Base-by-base conservation (phyloP, 2,113 vertebrate genomes). In the Sardina pilchardus region DNA sequence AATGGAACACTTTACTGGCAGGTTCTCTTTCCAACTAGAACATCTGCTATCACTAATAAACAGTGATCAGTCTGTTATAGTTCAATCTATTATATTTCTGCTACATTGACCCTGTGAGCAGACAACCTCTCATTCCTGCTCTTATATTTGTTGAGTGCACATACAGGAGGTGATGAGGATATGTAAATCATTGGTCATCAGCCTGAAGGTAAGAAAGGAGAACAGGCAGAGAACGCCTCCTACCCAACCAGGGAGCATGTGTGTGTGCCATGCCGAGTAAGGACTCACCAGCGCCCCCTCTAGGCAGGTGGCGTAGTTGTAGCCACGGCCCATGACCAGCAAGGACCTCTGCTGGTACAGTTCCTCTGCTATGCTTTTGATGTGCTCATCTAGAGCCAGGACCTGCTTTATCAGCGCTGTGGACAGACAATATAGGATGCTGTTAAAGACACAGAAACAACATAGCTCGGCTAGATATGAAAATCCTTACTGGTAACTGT, bases 241-340 rank as follows among this genome's bases (percentile, higher is more conserved):
- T 59, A 21, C 9, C 3, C 50, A 24, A 30, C 24, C 6, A n/a
- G 24, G 10, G 26, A 8, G n/a, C 1, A 34, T 17, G 67, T 75
- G 30, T 30, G 67, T 47, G 30, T 5, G 48, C 8, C 6, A 7
- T 47, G 45, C 12, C 8, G 50, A 53, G 17, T 59, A 5, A 24
- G 19, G 6, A 87, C 97, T 95, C 95, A 99, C 98, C 97, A 99
- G 93, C 43, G 98, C 98, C 93, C 98, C 98, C 94, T 99, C 98
- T 47, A 99, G 94, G 92, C 98, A 99, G 0, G 98, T 99, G 83
- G 98, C 97, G 0, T 99, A 99, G 92, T 99, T 97, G 92, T 96
- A 99, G 5, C 98, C 98, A 87, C 98, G 96, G 2, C 98, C 98
- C 98, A 99, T 99, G 81, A 99, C 97, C 89, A 99, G 92, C 39